Base-by-base conservation (phyloP, 23 tunicate genomes). In the Botrylloides violaceus region DNA sequence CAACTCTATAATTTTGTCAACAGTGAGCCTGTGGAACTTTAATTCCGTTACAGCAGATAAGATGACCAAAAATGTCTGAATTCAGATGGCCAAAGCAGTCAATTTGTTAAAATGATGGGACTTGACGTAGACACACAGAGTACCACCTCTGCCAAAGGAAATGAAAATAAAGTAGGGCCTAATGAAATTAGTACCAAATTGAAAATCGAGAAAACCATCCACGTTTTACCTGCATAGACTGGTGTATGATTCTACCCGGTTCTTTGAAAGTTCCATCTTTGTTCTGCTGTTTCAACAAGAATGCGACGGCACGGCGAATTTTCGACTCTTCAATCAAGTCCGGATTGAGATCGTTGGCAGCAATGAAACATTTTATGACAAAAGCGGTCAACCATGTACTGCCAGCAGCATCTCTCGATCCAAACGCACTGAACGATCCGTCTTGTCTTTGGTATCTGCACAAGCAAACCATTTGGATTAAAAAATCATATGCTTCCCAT, bases 401-500 rank as follows among this genome's bases (percentile, higher is more conserved):
- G 29, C 97, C 97, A 3, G 82, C 66, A 21, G 49, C 50, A 65
- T 90, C 97, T 30, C 84, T 23, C 3, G 37, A 24, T 4, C 97
- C 97, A 31, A 90, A 90, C 9, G 97, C 97, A 56, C 97, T 90
- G 81, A 71, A 90, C 33, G 97, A 90, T 4, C 97, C 97, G 53
- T 90, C 90, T 12, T 38, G 24, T 22, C 81, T 83, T 61, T 79
- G 75, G 81, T 83, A 90, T 27, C 97, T 90, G 84, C n/a, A 12
- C n/a, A n/a, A n/a, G n/a, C n/a, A n/a, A n/a, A n/a, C n/a, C n/a
- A 72, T 29, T 65, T 27, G 64, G 27, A 71, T 1, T 60, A 24
- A 15, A n/a, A n/a, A n/a, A n/a, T n/a, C n/a, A n/a, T n/a, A n/a
- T n/a, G n/a, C n/a, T n/a, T n/a, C n/a, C n/a, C n/a, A 43, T 43